phyloP scores from a whole-genome alignment of 2,797 vertebrate genomes.

The Melopsittacus undulatus region DNA sequence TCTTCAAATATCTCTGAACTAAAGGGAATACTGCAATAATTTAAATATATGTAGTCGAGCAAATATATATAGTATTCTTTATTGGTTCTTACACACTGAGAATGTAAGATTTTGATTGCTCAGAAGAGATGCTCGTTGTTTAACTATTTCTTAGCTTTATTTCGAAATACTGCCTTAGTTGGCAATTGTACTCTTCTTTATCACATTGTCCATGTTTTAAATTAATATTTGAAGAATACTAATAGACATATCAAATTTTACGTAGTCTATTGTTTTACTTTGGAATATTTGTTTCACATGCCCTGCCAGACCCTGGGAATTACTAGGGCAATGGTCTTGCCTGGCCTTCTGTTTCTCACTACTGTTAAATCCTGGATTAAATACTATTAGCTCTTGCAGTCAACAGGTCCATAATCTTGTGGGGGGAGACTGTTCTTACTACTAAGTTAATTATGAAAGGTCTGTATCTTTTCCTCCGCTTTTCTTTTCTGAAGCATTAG shows the following conservation, averaged over 20 bases:
- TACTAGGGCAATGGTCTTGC: not conserved
- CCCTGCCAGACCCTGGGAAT: not conserved
- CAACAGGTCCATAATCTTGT: constrained; percentile 57
- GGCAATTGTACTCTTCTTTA: not conserved
- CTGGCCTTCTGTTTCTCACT: constrained; percentile 33
- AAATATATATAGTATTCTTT: not conserved
- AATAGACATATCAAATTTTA: not conserved
- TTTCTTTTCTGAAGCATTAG: constrained; percentile 68
- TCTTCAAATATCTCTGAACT: not conserved
- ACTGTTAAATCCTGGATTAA: constrained; percentile 56
- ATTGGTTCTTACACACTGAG: not conserved
- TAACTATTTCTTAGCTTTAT: not conserved
- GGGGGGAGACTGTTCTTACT: constrained; percentile 32
- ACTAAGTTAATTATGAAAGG: constrained; percentile 56
- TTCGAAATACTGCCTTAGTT: not conserved
- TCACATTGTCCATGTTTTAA: not conserved
- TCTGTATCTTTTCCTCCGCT: constrained; percentile 56
- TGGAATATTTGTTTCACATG: not conserved
- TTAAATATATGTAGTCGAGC: not conserved
- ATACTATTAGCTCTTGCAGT: constrained; percentile 32
- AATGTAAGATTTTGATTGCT: not conserved
- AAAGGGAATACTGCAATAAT: not conserved
- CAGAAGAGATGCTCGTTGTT: not conserved
- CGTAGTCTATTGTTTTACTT: not conserved
- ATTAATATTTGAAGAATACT: not conserved